Evolutionary conservation across 2,888 invertebrate genomes (phyloP).

Genomic region (Pachymerium ferrugineum): DNA sequence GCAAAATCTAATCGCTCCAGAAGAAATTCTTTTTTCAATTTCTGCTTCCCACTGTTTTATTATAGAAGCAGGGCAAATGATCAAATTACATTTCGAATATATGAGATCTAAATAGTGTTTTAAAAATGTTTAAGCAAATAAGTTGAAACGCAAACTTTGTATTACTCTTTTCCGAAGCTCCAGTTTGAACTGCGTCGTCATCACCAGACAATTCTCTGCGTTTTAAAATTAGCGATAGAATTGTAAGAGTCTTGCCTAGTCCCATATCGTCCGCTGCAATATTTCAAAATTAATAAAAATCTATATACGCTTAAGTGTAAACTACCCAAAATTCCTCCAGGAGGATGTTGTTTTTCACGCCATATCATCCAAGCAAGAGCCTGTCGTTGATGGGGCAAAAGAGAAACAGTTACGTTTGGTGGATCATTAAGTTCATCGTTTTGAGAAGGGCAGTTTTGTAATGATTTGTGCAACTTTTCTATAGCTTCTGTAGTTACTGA

Average conservation of each 20-base stretch:
- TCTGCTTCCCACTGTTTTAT: constrained; percentile 85
- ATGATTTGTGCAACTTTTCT: constrained; percentile 43
- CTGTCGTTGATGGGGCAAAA: constrained; percentile 79
- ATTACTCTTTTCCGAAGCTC: background rate
- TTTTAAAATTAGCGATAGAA: constrained; percentile 68
- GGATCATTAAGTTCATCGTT: constrained; percentile 52
- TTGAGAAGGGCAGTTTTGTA: constrained; percentile 62
- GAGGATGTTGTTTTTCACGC: constrained; percentile 74
- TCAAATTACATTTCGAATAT: constrained; percentile 62
- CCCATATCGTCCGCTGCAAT: constrained; percentile 70
- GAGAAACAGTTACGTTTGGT: constrained; percentile 56
- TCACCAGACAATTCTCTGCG: background rate
- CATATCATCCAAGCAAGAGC: constrained; percentile 83
- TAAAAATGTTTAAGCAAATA: constrained; percentile 24
- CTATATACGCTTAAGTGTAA: constrained; percentile 28
- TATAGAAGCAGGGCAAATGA: constrained; percentile 87
- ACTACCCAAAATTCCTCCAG: constrained; percentile 80
- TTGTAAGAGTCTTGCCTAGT: constrained; percentile 74
- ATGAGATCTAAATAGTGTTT: constrained; percentile 37
- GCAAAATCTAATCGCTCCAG: constrained; percentile 59
- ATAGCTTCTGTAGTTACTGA: constrained; percentile 29
- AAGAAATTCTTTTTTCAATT: constrained; percentile 59
- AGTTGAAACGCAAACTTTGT: background rate
- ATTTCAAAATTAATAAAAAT: background rate
- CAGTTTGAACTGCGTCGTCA: constrained; percentile 40